phyloP scores from a whole-genome alignment of 2,113 vertebrate species.

The Eulemur rufifrons region DNA sequence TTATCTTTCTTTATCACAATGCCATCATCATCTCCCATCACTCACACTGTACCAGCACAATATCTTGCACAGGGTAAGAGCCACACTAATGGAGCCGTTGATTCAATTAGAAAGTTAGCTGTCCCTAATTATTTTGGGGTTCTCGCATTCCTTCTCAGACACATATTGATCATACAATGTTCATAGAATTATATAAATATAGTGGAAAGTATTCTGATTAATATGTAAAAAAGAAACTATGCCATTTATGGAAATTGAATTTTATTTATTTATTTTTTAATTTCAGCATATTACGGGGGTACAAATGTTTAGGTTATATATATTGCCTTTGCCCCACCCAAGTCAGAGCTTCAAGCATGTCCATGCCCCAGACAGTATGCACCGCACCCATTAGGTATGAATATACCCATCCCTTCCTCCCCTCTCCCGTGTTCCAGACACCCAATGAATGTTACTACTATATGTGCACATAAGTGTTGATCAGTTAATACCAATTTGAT shows the following conservation, averaged over 20 bases:
- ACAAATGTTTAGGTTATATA: too few relatives aligned
- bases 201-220: not conserved
- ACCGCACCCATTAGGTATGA: too few relatives aligned
- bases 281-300: too few relatives aligned
- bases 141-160: not conserved
- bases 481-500: too few relatives aligned
- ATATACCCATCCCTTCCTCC: too few relatives aligned
- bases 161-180: not conserved
- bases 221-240: not conserved
- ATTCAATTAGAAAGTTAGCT: not conserved
- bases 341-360: too few relatives aligned
- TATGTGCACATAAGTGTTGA: too few relatives aligned
- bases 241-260: not conserved
- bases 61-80: not conserved
- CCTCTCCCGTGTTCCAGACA: too few relatives aligned
- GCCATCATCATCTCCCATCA: not conserved
- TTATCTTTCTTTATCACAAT: not conserved
- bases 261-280: not conserved
- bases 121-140: not conserved
- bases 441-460: too few relatives aligned
- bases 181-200: not conserved
- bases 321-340: too few relatives aligned
- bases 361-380: too few relatives aligned
- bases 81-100: not conserved
- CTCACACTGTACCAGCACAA: not conserved